Percentiles rank a stretch among this genome's conserved stretches.
Evolutionary conservation across 1,140 invertebrate genomes (phyloP).

Genomic region (Meloidogyne chitwoodi): DNA sequence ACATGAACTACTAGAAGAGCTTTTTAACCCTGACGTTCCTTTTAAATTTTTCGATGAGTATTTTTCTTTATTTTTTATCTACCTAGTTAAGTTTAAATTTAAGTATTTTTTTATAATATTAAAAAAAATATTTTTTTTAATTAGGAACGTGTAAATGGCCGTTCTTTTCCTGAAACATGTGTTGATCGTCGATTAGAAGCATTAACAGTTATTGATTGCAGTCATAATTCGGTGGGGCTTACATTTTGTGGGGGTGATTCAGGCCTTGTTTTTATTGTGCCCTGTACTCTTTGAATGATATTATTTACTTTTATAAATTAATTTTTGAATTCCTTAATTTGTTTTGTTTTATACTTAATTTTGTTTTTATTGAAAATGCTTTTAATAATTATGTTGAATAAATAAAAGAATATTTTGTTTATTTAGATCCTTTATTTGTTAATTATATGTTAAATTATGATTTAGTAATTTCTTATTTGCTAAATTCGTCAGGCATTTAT

Average conservation of each 20-base stretch:
- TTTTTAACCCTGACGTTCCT: constrained; percentile 9
- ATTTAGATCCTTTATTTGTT: too few species aligned
- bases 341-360: not conserved
- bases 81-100: too few species aligned
- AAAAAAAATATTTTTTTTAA: too few species aligned
- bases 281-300: constrained; percentile 8
- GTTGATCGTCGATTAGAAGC: constrained; percentile 5
- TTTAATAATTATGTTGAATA: too few species aligned
- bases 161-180: constrained; percentile 5
- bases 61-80: too few species aligned
- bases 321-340: not conserved
- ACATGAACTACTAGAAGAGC: not conserved
- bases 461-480: too few species aligned
- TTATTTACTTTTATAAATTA: not conserved
- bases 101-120: too few species aligned
- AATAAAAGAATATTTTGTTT: too few species aligned
- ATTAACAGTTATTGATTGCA: constrained; percentile 4
- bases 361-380: not conserved
- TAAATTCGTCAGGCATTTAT: too few species aligned
- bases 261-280: constrained; percentile 17
- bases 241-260: constrained; percentile 15
- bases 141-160: constrained; percentile 11
- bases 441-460: too few species aligned
- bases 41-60: not conserved
- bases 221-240: not conserved